These are phyloP conservation scores for Tauraco erythrolophus DNA, from an alignment of 2,113 vertebrate species.

Conservation along the genomic window DNA sequence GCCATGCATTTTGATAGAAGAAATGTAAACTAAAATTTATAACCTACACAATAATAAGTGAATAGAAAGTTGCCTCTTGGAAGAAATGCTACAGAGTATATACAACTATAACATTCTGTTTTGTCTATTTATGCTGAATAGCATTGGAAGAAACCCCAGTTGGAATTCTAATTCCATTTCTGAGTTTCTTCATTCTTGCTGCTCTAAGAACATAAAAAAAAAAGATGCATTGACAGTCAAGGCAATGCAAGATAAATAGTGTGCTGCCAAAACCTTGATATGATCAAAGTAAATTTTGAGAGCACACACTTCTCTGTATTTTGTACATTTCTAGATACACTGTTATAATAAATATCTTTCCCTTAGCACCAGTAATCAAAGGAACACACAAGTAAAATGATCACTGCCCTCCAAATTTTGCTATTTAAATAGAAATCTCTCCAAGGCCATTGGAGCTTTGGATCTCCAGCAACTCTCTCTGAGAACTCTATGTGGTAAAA, in stretches of 20 bases:
- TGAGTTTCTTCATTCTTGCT: background rate
- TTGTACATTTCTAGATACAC: background rate
- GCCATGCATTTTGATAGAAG: constrained; percentile 64
- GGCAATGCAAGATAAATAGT: background rate
- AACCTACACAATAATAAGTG: background rate
- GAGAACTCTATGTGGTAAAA: background rate
- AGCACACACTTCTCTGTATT: background rate
- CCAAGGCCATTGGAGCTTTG: background rate
- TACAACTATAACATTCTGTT: background rate
- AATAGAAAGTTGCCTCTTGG: background rate
- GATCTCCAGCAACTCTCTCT: background rate
- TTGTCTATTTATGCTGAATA: constrained; percentile 21
- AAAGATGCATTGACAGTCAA: background rate
- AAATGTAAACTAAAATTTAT: constrained; percentile 59
- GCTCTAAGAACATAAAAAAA: background rate
- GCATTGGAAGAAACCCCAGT: background rate
- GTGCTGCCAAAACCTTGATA: background rate
- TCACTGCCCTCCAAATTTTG: background rate
- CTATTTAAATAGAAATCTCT: background rate
- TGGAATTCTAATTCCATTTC: background rate
- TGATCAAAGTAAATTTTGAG: background rate
- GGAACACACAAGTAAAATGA: background rate
- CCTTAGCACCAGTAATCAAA: background rate
- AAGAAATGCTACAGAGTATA: background rate
- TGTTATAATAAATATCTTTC: background rate